Conservation (phyloP, 2,113 vertebrate species). For the Parotia lawesii region DNA sequence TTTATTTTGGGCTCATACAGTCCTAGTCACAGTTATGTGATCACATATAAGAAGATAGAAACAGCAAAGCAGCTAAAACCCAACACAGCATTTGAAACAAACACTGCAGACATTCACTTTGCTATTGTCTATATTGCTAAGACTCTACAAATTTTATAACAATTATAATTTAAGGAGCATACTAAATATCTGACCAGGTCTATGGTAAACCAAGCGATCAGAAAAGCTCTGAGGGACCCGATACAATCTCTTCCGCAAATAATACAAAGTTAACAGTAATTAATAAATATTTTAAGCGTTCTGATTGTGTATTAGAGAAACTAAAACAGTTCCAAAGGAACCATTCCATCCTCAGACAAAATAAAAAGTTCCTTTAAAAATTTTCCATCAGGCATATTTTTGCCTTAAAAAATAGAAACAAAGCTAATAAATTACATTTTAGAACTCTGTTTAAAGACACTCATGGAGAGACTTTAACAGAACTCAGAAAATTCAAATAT, state of each 20-base stretch:
- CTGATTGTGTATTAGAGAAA: neutral
- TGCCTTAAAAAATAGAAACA: neutral
- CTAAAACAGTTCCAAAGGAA: neutral
- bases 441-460: constrained; percentile 28
- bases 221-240: neutral
- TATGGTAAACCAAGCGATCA: neutral
- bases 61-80: constrained; percentile 11
- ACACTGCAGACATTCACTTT: neutral
- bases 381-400: neutral
- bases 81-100: constrained; percentile 15
- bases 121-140: neutral
- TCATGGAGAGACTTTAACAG: constrained; percentile 35
- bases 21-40: neutral
- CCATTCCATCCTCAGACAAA: neutral
- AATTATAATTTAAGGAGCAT: constrained; percentile 38
- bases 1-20: neutral
- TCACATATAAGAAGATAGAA: neutral
- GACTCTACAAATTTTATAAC: neutral
- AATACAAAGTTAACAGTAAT: neutral
- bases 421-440: constrained; percentile 19
- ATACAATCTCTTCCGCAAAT: neutral
- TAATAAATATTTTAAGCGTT: neutral
- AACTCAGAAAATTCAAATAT: constrained; percentile 47
- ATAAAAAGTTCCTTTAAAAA: neutral
- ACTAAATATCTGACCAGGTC: constrained; percentile 5